phyloP scores from a whole-genome alignment of 2,888 invertebrate species.

The Harpalus rufipes region DNA sequence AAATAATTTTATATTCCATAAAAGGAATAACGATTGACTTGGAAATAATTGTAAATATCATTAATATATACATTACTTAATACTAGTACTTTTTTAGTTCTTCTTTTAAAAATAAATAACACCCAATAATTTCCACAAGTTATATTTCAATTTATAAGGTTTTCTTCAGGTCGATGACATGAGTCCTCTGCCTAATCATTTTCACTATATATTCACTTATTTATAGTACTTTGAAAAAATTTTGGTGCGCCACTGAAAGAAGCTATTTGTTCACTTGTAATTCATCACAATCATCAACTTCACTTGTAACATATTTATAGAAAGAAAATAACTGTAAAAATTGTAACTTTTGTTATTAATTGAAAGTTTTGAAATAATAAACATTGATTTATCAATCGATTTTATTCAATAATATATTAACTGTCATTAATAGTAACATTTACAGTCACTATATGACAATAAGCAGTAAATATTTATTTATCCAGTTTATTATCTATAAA shows the following conservation, averaged over 20 bases:
- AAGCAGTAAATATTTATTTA: slow-evolving; percentile 24
- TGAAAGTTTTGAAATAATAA: slow-evolving; percentile 24
- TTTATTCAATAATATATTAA: slow-evolving; percentile 14
- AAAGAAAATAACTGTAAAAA: slow-evolving; percentile 42
- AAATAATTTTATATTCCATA: too few relatives aligned
- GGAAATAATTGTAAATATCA: too few relatives aligned
- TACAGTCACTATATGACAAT: slow-evolving; percentile 19
- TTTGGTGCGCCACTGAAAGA: not conserved
- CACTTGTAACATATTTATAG: slow-evolving; percentile 42
- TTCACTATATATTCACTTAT: too few relatives aligned
- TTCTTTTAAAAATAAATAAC: too few relatives aligned
- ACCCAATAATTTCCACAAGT: too few relatives aligned
- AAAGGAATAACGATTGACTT: too few relatives aligned
- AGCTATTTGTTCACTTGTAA: slow-evolving; percentile 33
- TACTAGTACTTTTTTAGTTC: too few relatives aligned
- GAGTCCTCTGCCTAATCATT: too few relatives aligned
- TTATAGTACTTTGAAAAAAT: not conserved
- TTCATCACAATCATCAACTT: slow-evolving; percentile 33
- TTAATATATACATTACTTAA: too few relatives aligned
- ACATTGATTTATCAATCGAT: slow-evolving; percentile 13
- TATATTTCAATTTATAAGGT: too few relatives aligned
- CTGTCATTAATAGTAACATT: slow-evolving; percentile 3
- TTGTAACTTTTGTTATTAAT: slow-evolving; percentile 4
- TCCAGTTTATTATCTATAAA: slow-evolving; percentile 20
- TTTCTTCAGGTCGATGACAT: too few relatives aligned